Percentiles rank a stretch among this genome's conserved stretches.
Evolutionary conservation across 2,888 invertebrate genomes (phyloP).

Genomic region (Zhuqinia jingwanae): DNA sequence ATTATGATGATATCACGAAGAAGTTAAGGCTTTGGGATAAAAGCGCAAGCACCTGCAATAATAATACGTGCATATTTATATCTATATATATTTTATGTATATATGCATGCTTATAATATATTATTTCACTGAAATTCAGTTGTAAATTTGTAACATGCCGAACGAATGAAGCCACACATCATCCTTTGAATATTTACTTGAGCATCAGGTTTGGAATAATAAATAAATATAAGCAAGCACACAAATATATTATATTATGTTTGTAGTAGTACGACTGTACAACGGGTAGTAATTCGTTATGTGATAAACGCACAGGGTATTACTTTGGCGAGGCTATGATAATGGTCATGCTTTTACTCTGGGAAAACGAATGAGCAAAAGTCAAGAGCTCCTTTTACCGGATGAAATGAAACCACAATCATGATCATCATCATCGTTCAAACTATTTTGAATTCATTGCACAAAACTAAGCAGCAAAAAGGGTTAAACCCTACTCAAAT

Average conservation of each 20-base stretch:
- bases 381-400: slow-evolving; percentile 27
- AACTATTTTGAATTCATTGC: slow-evolving; percentile 65
- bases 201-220: slow-evolving; percentile 60
- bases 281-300: background rate
- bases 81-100: too few relatives aligned
- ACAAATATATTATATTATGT: too few relatives aligned
- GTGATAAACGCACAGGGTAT: slow-evolving; percentile 16
- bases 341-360: slow-evolving; percentile 37
- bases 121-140: slow-evolving; percentile 7
- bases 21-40: background rate
- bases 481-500: slow-evolving; percentile 60
- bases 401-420: too few relatives aligned
- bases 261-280: background rate
- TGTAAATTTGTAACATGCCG: slow-evolving; percentile 63
- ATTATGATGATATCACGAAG: background rate
- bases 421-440: background rate
- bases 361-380: slow-evolving; percentile 29
- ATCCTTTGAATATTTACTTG: slow-evolving; percentile 44
- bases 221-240: slow-evolving; percentile 33
- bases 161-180: slow-evolving; percentile 51
- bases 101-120: too few relatives aligned
- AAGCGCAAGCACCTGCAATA: slow-evolving; percentile 9
- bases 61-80: background rate
- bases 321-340: background rate
- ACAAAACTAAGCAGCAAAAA: slow-evolving; percentile 56